A percentile compares a stretch with the other conserved stretches of the same genome.
phyloP scores from a whole-genome alignment of 1,140 invertebrate genomes.

The Drosophila simulans region DNA sequence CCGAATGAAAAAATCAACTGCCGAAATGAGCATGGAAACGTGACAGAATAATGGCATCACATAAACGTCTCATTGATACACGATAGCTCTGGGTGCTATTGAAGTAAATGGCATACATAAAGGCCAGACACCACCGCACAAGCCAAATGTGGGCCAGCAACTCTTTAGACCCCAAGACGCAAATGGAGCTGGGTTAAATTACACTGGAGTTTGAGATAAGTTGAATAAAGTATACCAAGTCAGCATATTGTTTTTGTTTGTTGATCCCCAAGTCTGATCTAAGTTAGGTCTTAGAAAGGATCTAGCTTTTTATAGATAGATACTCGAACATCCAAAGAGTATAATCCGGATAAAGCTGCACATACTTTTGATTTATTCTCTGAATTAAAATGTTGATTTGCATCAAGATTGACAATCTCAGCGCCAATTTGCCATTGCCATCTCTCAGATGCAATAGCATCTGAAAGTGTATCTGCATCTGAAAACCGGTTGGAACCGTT shows the following conservation, averaged over 20 bases:
- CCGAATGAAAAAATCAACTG: conserved; percentile 11
- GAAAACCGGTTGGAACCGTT: conserved; percentile 40
- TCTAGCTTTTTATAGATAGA: too few species aligned
- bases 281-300: too few species aligned
- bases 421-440: conserved; percentile 7
- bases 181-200: conserved; percentile 32
- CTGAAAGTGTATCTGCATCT: conserved; percentile 26
- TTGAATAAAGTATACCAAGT: not conserved
- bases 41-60: conserved; percentile 75
- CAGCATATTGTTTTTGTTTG: not conserved
- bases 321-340: too few species aligned
- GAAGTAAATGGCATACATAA: conserved; percentile 39
- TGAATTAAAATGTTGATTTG: not conserved
- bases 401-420: conserved; percentile 5
- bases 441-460: conserved; percentile 13
- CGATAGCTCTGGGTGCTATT: conserved; percentile 34
- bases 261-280: not conserved
- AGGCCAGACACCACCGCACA: conserved; percentile 19
- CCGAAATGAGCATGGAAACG: conserved; percentile 63
- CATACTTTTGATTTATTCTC: too few species aligned
- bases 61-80: conserved; percentile 66
- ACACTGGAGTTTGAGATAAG: conserved; percentile 10
- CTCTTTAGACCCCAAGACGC: conserved; percentile 13
- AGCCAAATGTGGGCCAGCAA: conserved; percentile 35
- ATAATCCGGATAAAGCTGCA: too few species aligned